Base-by-base conservation (phyloP, 2,888 invertebrate genomes). In the Lobophora halterata region DNA sequence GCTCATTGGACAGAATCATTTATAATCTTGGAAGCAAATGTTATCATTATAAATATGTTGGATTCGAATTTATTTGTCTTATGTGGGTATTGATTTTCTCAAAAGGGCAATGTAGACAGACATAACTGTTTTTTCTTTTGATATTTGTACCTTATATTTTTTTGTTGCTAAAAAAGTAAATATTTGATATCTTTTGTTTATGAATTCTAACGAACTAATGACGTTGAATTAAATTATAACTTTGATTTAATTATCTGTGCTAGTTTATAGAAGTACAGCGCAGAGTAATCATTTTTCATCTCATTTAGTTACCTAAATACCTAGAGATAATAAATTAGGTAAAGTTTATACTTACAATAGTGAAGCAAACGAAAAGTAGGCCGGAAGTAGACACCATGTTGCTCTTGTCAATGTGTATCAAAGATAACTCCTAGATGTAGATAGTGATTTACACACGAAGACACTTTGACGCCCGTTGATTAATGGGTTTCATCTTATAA, bases 261-360 rank as follows among this genome's bases (percentile, higher is more conserved):
- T n/a, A n/a, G n/a, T n/a, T n/a, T n/a, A n/a, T n/a, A n/a, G n/a
- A n/a, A n/a, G n/a, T n/a, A n/a, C n/a, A n/a, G n/a, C n/a, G n/a
- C n/a, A n/a, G n/a, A n/a, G n/a, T n/a, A n/a, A n/a, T n/a, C n/a
- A n/a, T n/a, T n/a, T n/a, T n/a, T n/a, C n/a, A n/a, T n/a, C n/a
- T n/a, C n/a, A n/a, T n/a, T n/a, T n/a, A n/a, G n/a, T n/a, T n/a
- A n/a, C n/a, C n/a, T n/a, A n/a, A 6, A 3, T 25, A 13, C 11
- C 2, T 11, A 36, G 1, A 33, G 25, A 31, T 35, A 27, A 39
- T 39, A 46, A 52, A 58, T 39, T 44, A 50, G 49, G 52, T 52
- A 60, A 57, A 59, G 58, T 55, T 47, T 55, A 50, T 70, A 79
- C 79, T 79, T 71, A 79, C 79, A 51, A 70, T 50, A 52, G 55